Percentiles rank a stretch among this genome's conserved stretches.
These are phyloP conservation scores for Andrena marginata DNA, from an alignment of 2,888 invertebrate species.

Conservation along the genomic window DNA sequence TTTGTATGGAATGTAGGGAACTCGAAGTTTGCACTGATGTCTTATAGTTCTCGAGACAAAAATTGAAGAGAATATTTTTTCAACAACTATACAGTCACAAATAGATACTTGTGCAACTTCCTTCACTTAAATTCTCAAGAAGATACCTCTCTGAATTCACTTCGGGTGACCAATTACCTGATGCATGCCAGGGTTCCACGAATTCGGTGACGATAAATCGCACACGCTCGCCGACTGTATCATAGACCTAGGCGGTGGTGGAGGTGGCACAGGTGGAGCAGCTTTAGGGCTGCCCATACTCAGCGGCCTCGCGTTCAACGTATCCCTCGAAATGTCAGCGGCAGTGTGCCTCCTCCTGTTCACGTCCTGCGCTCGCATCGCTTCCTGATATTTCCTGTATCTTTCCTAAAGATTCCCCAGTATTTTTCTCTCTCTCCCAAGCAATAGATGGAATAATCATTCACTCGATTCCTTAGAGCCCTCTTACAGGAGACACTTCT, in stretches of 20 bases:
- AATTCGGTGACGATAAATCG: constrained; percentile 78
- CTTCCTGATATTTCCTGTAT: constrained; percentile 86
- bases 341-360: constrained; percentile 80
- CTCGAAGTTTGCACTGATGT: no score
- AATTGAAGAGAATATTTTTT: no score
- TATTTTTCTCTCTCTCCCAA: background rate
- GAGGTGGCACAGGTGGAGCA: constrained; percentile 66
- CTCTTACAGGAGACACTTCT: no score
- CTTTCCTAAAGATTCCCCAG: constrained; percentile 76
- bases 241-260: constrained; percentile 78
- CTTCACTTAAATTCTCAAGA: no score
- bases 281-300: constrained; percentile 75
- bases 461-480: no score
- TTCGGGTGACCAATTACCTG: constrained; percentile 85
- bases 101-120: no score
- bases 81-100: no score
- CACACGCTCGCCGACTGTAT: constrained; percentile 83
- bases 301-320: constrained; percentile 73
- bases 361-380: constrained; percentile 86
- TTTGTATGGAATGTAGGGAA: no score
- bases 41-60: no score
- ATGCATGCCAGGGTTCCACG: constrained; percentile 86
- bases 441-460: background rate
- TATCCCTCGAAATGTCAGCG: constrained; percentile 73
- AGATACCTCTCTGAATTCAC: no score